phyloP scores from a whole-genome alignment of 2,113 vertebrate genomes.

The Phalacrocorax aristotelis region DNA sequence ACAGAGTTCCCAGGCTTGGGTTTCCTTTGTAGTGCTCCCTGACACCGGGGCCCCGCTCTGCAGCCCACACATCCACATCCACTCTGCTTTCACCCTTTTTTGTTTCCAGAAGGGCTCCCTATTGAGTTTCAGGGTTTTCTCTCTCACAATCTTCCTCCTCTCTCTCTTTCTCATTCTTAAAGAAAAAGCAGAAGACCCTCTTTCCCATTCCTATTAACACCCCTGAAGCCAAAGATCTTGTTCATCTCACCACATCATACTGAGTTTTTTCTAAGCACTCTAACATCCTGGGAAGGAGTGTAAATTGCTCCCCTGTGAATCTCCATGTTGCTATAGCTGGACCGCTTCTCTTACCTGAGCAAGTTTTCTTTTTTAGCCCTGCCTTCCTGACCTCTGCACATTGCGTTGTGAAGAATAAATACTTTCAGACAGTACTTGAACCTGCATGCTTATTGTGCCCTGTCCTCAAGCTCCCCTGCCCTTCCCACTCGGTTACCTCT shows the following conservation, averaged over 20 bases:
- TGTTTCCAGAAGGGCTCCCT: not conserved
- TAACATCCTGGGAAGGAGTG: not conserved
- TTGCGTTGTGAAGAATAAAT: not conserved
- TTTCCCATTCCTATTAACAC: not conserved
- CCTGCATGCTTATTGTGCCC: not conserved
- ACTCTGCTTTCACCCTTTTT: conserved; percentile 36
- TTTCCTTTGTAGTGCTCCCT: conserved; percentile 65
- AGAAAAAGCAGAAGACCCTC: not conserved
- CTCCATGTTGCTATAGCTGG: not conserved
- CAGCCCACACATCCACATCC: conserved; percentile 25
- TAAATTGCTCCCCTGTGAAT: not conserved
- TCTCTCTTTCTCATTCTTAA: not conserved
- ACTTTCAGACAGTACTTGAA: not conserved
- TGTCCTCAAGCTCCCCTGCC: not conserved
- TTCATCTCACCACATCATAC: not conserved
- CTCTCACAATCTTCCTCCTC: not conserved
- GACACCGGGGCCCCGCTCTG: conserved; percentile 20
- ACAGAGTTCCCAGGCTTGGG: conserved; percentile 72
- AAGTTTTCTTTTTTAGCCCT: not conserved
- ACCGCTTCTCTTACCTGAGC: not conserved
- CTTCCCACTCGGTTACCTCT: not conserved
- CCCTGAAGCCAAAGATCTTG: not conserved
- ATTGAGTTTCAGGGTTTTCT: conserved; percentile 25
- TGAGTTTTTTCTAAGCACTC: not conserved
- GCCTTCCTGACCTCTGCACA: not conserved